Evolutionary conservation across 2,888 invertebrate species (phyloP).

Genomic region (Sphecodes monilicornis): DNA sequence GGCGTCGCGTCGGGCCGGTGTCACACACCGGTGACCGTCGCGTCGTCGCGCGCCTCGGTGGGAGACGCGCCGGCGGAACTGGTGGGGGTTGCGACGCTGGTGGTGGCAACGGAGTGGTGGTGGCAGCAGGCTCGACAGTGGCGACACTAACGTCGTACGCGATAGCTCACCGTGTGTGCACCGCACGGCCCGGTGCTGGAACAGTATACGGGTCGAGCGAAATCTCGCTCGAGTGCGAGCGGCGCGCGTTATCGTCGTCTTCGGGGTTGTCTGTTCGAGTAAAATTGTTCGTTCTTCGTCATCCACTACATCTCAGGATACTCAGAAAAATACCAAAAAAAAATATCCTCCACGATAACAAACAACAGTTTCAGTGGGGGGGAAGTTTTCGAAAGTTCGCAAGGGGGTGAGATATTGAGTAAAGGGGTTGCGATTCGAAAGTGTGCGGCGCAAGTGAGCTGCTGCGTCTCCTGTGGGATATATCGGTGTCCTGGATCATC

Average conservation of each 20-base stretch:
- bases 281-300: not conserved
- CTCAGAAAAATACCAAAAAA: not conserved
- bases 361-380: not conserved
- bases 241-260: slow-evolving; percentile 52
- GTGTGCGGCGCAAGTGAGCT: slow-evolving; percentile 1
- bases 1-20: slow-evolving; percentile 1
- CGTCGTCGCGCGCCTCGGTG: slow-evolving; percentile 4
- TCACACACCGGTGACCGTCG: slow-evolving; percentile 13
- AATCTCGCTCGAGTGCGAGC: slow-evolving; percentile 62
- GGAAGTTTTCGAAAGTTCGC: slow-evolving; percentile 2
- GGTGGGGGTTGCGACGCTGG: slow-evolving; percentile 18
- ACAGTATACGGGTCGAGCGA: slow-evolving; percentile 59
- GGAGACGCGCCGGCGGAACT: not conserved
- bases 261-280: not conserved
- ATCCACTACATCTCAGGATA: not conserved
- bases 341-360: not conserved
- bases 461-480: not conserved
- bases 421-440: not conserved
- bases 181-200: slow-evolving; percentile 60
- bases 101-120: slow-evolving; percentile 42
- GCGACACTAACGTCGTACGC: slow-evolving; percentile 66
- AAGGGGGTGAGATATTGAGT: not conserved
- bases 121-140: slow-evolving; percentile 58
- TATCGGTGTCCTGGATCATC: not conserved
- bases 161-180: slow-evolving; percentile 62